Evolutionary conservation across 1,140 invertebrate species (phyloP).

Genomic region (Pseudomyrmex dendroicus): DNA sequence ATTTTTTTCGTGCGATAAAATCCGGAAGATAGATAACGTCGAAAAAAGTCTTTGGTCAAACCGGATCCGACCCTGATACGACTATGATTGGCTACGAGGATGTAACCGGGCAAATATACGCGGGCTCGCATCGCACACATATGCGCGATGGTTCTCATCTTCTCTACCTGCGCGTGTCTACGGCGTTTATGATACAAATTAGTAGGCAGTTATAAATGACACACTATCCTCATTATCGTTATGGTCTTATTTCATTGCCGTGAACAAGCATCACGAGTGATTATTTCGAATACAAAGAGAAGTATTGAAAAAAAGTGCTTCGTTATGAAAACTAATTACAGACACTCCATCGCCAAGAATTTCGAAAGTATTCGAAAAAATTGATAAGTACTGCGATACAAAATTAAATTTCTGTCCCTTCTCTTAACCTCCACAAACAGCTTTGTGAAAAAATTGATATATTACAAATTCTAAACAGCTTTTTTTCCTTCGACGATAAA

Average conservation of each 20-base stretch:
- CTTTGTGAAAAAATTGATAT: too few species aligned
- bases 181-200: slow-evolving; percentile 80
- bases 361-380: too few species aligned
- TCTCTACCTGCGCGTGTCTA: slow-evolving; percentile 71
- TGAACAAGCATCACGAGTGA: slow-evolving; percentile 28
- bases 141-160: slow-evolving; percentile 40
- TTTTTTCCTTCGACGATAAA: too few species aligned
- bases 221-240: slow-evolving; percentile 72
- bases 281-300: slow-evolving; percentile 17
- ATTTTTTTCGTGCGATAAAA: neutral
- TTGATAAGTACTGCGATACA: too few species aligned
- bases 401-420: too few species aligned
- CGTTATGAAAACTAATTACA: slow-evolving; percentile 36
- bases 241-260: slow-evolving; percentile 57
- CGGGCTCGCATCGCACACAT: slow-evolving; percentile 50
- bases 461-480: too few species aligned
- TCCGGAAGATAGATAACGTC: neutral
- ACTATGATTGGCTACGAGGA: slow-evolving; percentile 62
- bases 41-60: neutral
- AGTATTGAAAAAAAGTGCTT: slow-evolving; percentile 4
- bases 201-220: slow-evolving; percentile 83
- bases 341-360: neutral
- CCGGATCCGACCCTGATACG: slow-evolving; percentile 66
- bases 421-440: too few species aligned
- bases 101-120: slow-evolving; percentile 67